Percentiles rank a stretch among this genome's conserved stretches.
Evolutionary conservation across 2,888 invertebrate genomes (phyloP).

Genomic region (Drosophila affinis): DNA sequence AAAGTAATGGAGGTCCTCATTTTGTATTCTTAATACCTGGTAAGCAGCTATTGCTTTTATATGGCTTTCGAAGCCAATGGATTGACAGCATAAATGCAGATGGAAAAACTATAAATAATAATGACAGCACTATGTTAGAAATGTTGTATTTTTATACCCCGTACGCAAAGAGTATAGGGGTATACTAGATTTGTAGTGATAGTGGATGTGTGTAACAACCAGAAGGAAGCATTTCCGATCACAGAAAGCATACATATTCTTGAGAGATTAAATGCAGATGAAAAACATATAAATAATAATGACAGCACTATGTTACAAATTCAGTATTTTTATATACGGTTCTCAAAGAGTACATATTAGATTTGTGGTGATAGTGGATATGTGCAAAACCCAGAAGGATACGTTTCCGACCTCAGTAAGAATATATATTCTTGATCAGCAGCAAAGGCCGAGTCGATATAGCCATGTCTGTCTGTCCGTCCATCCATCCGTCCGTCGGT

Average conservation of each 20-base stretch:
- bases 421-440: neutral
- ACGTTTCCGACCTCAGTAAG: no score
- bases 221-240: no score
- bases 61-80: neutral
- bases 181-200: no score
- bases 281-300: neutral
- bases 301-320: neutral
- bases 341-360: no score
- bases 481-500: no score
- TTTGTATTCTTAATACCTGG: neutral
- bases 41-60: neutral
- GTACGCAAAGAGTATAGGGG: no score
- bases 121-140: neutral
- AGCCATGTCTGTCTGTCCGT: no score
- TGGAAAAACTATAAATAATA: neutral
- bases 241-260: neutral
- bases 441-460: no score
- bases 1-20: slow-evolving; percentile 26
- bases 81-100: neutral
- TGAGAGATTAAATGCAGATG: neutral
- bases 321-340: neutral
- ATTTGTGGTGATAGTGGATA: no score
- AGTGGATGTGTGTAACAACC: no score
- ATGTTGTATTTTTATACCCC: neutral
- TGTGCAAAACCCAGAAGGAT: no score